Evolutionary conservation across 1,140 invertebrate species (phyloP).

Genomic region (Drosophila serrata): DNA sequence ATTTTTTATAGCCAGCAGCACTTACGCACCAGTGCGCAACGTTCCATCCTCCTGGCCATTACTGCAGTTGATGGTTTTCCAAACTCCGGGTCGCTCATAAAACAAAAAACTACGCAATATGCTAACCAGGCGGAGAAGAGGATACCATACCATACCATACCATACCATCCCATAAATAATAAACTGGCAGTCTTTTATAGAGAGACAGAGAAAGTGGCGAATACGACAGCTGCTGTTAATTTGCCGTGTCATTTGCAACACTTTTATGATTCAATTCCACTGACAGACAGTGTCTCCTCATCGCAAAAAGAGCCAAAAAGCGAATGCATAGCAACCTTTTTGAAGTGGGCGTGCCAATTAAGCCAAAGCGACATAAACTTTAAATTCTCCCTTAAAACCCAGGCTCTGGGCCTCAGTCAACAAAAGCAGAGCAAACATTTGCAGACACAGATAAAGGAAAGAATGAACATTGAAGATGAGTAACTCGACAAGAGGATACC

Average conservation of each 20-base stretch:
- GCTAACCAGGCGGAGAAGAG: constrained; percentile 50
- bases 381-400: constrained; percentile 31
- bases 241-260: constrained; percentile 75
- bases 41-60: constrained; percentile 13
- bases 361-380: constrained; percentile 51
- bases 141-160: not conserved
- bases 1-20: constrained; percentile 68
- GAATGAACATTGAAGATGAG: not conserved
- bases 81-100: constrained; percentile 68
- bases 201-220: constrained; percentile 6
- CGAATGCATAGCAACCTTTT: constrained; percentile 36
- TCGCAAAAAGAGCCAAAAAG: constrained; percentile 48
- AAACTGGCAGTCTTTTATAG: constrained; percentile 37
- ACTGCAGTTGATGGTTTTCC: constrained; percentile 76
- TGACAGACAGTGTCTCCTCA: constrained; percentile 37
- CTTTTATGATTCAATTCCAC: constrained; percentile 76
- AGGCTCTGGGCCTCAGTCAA: constrained; percentile 38
- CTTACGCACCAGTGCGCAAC: constrained; percentile 58
- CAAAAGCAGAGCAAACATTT: constrained; percentile 58
- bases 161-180: constrained; percentile 51
- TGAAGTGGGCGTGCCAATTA: constrained; percentile 57
- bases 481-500: not conserved
- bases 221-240: constrained; percentile 54
- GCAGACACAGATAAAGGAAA: constrained; percentile 30
- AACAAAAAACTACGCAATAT: constrained; percentile 78